Conservation (phyloP, 2,113 vertebrate genomes). For the Callocephalon fimbriatum region DNA sequence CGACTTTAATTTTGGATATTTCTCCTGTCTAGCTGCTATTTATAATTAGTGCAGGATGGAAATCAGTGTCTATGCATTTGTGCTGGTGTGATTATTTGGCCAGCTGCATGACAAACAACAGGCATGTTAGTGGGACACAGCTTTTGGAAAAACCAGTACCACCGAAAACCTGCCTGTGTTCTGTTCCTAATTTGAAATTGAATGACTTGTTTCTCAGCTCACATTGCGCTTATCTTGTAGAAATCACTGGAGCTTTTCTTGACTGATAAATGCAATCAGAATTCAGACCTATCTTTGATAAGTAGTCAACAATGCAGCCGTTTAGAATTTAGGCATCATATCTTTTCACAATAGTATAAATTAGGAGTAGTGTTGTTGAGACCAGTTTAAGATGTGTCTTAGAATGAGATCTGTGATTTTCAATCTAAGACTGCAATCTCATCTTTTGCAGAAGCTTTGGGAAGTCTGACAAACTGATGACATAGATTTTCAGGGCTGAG, state of each 20-base stretch:
- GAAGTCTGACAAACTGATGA: constrained; percentile 14
- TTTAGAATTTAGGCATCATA: background rate
- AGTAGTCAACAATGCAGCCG: background rate
- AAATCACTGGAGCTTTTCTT: background rate
- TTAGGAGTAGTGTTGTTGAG: background rate
- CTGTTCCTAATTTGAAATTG: background rate
- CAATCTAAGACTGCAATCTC: background rate
- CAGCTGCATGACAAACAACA: background rate
- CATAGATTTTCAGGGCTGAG: background rate
- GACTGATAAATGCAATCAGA: background rate
- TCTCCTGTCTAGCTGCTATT: constrained; percentile 37
- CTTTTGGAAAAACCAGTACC: background rate
- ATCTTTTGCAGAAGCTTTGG: background rate
- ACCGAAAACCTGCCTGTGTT: background rate
- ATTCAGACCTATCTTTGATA: background rate
- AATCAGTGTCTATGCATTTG: background rate
- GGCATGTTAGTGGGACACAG: background rate
- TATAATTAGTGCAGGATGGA: constrained; percentile 12
- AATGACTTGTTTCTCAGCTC: background rate
- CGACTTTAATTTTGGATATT: constrained; percentile 4
- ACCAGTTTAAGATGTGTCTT: background rate
- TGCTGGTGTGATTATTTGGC: background rate
- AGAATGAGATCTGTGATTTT: background rate
- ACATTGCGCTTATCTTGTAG: background rate
- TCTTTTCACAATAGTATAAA: background rate